Evolutionary conservation across 2,113 vertebrate species (phyloP), one percentile per base, ranked within the genome.

Genomic region (Zosterops borbonicus): DNA sequence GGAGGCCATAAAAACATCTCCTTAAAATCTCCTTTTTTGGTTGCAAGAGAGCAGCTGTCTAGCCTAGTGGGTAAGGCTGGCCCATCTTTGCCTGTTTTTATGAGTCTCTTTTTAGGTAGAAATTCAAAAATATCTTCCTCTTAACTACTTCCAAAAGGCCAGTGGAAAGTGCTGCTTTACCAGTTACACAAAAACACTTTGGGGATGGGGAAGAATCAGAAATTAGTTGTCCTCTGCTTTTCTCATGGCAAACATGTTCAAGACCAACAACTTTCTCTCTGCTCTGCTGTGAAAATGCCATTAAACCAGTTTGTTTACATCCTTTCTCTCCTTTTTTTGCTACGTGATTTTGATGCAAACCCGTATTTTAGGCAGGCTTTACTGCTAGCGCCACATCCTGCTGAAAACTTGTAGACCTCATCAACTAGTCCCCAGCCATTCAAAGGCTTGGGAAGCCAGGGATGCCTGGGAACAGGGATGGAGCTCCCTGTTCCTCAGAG

Each of bases 41-140:
- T 86, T 92, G 37, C 23, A 62, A 50, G 46, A 76, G 22, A 90
- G 77, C 52, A 35, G 29, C 63, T 65, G 41, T 74, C 71, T 79
- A 35, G 42, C 22, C 63, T 71, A 41, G 52, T 75, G 85, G 33
- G 39, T 90, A 74, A 81, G 52, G 28, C 79, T 75, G 56, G 41
- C 58, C 60, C 71, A 63, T 92, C 85, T 75, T 77, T 49, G 52
- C 68, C 42, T 88, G 33, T 2, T 88, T 71, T 78, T 86, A 44
- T 20, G 62, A 69, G 76, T 81, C 52, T 93, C 56, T 17, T 88
- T 95, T 95, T 90, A 92, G 92, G 52, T 93, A 60, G 49, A 55
- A 53, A 20, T 86, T 92, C 28, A 86, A 93, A 95, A 95, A 88
- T 93, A 86, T 64, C 52, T 80, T 83, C 31, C 42, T 74, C 80